Base-by-base conservation (phyloP, 2,113 vertebrate genomes). In the Phasianus colchicus region DNA sequence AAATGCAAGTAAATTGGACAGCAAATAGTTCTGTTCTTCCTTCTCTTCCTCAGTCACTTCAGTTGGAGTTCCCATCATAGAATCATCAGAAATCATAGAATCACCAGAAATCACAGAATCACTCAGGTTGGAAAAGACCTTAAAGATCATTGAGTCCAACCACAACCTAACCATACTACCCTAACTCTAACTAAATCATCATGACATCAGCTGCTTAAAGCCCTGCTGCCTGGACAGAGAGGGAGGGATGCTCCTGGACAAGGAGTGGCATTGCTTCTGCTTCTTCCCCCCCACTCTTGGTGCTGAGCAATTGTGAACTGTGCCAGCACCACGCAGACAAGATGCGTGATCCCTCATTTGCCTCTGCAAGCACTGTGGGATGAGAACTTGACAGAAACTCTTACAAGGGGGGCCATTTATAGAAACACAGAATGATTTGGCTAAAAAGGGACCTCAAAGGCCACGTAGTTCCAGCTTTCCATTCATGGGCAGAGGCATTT, bases 341-440 rank as follows among this genome's bases (percentile, higher is more conserved):
- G 58, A 21, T 2, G 2, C 10, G 17, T 48, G 8, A 14, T 16
- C 22, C 36, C 2, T 60, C 50, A n/a, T 2, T 0, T 29, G 16
- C 21, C 13, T 30, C 36, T 70, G 27, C 3, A 58, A 40, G 18
- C 47, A 30, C 25, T 2, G 2, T 0, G 58, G 27, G 10, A 5
- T 73, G 24, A 86, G 15, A 69, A 16, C 10, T 74, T 45, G 10
- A 45, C 19, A 81, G 24, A 86, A 86, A 21, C 19, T 64, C 25
- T 65, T 54, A 45, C 8, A 60, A 70, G 34, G 70, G 3, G 1
- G 3, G 9, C 29, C 11, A 58, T 73, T 57, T 64, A 29, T 29
- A 40, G 36, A 64, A 64, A 29, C 36, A 27, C 25, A 13, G 61
- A 64, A 40, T 29, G 22, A 27, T 64, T 18, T 40, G 61, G 36